phyloP scores from a whole-genome alignment of 1,140 invertebrate genomes.

The Battus philenor region DNA sequence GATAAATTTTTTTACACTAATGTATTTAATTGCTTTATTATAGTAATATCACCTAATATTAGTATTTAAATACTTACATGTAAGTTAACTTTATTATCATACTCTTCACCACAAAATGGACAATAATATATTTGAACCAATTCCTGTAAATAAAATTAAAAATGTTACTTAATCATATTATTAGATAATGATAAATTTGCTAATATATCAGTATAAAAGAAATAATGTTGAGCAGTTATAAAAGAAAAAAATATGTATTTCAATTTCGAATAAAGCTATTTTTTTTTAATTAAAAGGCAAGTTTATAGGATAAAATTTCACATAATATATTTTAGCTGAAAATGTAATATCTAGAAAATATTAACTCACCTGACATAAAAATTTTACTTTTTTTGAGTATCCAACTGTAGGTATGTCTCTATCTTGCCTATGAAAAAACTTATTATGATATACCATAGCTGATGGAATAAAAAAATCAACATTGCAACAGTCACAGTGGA shows the following conservation, averaged over 20 bases:
- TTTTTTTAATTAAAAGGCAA: too few relatives aligned
- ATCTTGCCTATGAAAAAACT: conserved; percentile 79
- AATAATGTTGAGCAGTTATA: too few relatives aligned
- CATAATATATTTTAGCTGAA: too few relatives aligned
- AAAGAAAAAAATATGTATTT: too few relatives aligned
- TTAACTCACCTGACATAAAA: conserved; percentile 41
- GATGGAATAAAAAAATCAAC: conserved; percentile 77
- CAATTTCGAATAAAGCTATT: too few relatives aligned
- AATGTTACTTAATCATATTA: too few relatives aligned
- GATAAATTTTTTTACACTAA: too few relatives aligned
- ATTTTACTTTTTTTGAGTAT: conserved; percentile 58
- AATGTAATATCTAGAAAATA: conserved; percentile 6
- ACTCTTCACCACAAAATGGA: conserved; percentile 81
- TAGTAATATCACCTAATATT: too few relatives aligned
- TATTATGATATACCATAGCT: conserved; percentile 80
- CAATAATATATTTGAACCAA: conserved; percentile 81
- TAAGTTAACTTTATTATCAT: conserved; percentile 82
- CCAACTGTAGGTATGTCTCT: conserved; percentile 49
- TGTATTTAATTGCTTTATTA: too few relatives aligned
- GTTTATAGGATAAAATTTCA: too few relatives aligned
- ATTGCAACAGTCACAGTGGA: conserved; percentile 78
- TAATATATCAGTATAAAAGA: too few relatives aligned
- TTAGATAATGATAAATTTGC: too few relatives aligned
- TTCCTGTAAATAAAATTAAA: conserved; percentile 38
- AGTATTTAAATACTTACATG: conserved; percentile 63